Evolutionary conservation across 2,113 vertebrate genomes (phyloP).

Genomic region (Puffinus mauretanicus): DNA sequence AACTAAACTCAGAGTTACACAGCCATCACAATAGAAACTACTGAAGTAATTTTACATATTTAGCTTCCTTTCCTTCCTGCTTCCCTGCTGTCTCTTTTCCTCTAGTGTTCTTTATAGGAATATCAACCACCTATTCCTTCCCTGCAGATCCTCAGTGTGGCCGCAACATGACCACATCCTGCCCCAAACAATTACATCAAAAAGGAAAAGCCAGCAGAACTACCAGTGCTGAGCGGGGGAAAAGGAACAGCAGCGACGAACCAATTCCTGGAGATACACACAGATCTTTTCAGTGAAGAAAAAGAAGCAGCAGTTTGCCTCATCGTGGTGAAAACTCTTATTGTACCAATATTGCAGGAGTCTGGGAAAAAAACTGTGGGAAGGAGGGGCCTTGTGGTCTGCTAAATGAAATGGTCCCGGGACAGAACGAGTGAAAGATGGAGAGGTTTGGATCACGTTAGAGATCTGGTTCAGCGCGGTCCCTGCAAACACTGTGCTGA

Average conservation of each 20-base stretch:
- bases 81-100: conserved; percentile 39
- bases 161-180: conserved; percentile 52
- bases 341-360: neutral
- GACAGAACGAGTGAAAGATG: neutral
- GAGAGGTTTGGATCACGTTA: neutral
- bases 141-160: neutral
- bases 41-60: conserved; percentile 34
- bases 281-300: neutral
- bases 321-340: fast-evolving
- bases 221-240: neutral
- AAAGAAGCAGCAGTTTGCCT: neutral
- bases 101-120: neutral
- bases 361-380: too few species aligned
- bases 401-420: neutral
- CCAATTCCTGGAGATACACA: neutral
- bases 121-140: neutral
- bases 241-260: fast-evolving
- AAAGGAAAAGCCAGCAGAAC: neutral
- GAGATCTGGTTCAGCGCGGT: neutral
- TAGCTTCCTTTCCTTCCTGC: neutral
- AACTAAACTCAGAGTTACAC: neutral
- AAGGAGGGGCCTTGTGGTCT: neutral
- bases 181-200: neutral
- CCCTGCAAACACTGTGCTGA: neutral
- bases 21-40: conserved; percentile 25